Conservation (phyloP, 1,140 invertebrate genomes). For the Camponotus vicinus region DNA sequence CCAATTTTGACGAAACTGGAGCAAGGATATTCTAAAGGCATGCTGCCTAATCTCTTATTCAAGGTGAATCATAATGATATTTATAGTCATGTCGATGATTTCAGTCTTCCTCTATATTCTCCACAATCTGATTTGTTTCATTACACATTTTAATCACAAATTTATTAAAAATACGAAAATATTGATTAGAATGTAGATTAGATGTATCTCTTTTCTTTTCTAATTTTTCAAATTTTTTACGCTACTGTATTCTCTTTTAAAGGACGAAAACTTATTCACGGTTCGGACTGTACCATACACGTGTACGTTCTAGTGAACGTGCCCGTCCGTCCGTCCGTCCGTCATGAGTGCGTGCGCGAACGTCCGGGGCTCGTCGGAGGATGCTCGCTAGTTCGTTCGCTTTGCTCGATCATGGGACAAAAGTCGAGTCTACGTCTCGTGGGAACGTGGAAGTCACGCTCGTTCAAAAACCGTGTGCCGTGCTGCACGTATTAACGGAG, state of each 20-base stretch:
- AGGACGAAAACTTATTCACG: conserved; percentile 17
- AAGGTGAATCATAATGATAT: not conserved
- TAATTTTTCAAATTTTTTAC: not conserved
- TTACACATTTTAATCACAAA: not conserved
- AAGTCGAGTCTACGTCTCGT: conserved; percentile 71
- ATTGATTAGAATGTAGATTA: not conserved
- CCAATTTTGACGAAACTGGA: conserved; percentile 28
- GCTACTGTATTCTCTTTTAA: not conserved
- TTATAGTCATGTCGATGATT: not conserved
- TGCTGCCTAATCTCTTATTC: not conserved
- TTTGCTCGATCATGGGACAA: conserved; percentile 75
- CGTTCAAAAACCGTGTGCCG: conserved; percentile 67
- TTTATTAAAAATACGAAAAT: not conserved
- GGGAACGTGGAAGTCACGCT: conserved; percentile 72
- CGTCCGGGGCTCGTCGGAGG: conserved; percentile 70
- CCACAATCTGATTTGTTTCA: not conserved
- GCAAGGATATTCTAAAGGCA: not conserved
- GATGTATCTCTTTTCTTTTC: not conserved
- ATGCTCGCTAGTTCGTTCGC: conserved; percentile 61
- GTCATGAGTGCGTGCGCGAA: conserved; percentile 74
- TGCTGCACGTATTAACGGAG: conserved; percentile 52
- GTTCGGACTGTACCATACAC: conserved; percentile 69
- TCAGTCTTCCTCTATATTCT: not conserved
- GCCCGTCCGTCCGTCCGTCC: conserved; percentile 67
- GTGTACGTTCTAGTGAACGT: conserved; percentile 67